Conservation (phyloP, 2,797 vertebrate genomes). For the Phylloscopus collybita region DNA sequence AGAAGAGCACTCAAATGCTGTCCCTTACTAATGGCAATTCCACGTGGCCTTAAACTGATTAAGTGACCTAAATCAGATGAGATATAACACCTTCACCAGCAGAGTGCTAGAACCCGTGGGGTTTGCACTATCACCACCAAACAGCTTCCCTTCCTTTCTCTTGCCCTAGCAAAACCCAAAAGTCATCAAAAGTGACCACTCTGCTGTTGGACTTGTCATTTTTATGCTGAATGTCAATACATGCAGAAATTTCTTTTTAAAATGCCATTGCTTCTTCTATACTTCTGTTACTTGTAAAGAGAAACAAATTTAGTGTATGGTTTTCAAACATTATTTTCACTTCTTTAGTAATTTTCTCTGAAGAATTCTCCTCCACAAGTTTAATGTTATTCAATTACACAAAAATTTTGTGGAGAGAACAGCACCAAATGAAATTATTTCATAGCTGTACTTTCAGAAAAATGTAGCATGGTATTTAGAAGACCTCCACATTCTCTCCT, state of each 20-base stretch:
- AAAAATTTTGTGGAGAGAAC: background rate
- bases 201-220: background rate
- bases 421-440: background rate
- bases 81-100: background rate
- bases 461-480: background rate
- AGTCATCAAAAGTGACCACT: background rate
- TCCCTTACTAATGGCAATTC: background rate
- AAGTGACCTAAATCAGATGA: background rate
- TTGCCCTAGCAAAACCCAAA: background rate
- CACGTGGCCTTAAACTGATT: background rate
- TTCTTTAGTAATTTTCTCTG: background rate
- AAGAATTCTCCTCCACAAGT: background rate
- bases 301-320: background rate
- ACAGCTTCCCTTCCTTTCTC: background rate
- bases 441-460: background rate
- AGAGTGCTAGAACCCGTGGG: rapidly evolving
- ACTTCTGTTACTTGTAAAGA: background rate
- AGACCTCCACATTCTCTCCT: background rate
- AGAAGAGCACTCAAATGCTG: background rate
- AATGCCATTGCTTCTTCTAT: background rate
- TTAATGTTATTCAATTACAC: background rate
- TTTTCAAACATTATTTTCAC: background rate
- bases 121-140: background rate
- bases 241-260: background rate
- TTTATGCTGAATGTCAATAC: background rate